Conservation (phyloP, 2,113 vertebrate species). For the Balaenoptera acutorostrata region DNA sequence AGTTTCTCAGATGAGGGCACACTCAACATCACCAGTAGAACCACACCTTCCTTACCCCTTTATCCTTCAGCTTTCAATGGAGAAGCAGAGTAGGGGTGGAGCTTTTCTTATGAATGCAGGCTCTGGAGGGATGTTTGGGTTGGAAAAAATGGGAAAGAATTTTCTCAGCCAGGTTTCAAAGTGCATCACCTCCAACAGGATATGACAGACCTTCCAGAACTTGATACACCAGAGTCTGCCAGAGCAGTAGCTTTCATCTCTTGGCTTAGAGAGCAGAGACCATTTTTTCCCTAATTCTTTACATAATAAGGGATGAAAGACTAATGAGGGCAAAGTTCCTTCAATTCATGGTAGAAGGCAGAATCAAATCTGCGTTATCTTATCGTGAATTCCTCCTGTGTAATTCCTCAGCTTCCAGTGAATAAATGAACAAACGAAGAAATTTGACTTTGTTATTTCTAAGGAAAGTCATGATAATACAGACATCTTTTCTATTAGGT, state of each 20-base stretch:
- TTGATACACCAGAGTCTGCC: slow-evolving; percentile 87
- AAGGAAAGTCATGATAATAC: slow-evolving; percentile 64
- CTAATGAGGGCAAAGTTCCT: slow-evolving; percentile 86
- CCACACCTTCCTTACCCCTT: slow-evolving; percentile 85
- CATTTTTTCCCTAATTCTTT: slow-evolving; percentile 84
- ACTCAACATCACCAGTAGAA: slow-evolving; percentile 85
- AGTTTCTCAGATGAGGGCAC: slow-evolving; percentile 89
- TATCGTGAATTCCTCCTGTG: slow-evolving; percentile 93
- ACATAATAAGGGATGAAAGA: slow-evolving; percentile 89
- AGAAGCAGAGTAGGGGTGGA: slow-evolving; percentile 87
- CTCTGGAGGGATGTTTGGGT: slow-evolving; percentile 88
- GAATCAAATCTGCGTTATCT: slow-evolving; percentile 91
- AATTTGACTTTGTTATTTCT: slow-evolving; percentile 46
- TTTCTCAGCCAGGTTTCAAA: slow-evolving; percentile 87
- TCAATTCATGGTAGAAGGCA: slow-evolving; percentile 92
- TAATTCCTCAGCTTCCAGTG: slow-evolving; percentile 85
- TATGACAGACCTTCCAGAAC: slow-evolving; percentile 87
- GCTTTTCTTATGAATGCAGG: slow-evolving; percentile 90
- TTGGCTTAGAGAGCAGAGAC: slow-evolving; percentile 89
- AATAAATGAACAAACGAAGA: slow-evolving; percentile 83
- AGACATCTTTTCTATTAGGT: slow-evolving; percentile 64
- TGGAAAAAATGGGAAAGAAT: slow-evolving; percentile 85
- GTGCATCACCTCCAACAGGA: slow-evolving; percentile 84
- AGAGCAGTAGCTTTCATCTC: slow-evolving; percentile 85
- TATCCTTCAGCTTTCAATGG: slow-evolving; percentile 88